A percentile compares a stretch with the other conserved stretches of the same genome.
Evolutionary conservation across 2,113 vertebrate species (phyloP).

Genomic region (Pelecanus crispus): DNA sequence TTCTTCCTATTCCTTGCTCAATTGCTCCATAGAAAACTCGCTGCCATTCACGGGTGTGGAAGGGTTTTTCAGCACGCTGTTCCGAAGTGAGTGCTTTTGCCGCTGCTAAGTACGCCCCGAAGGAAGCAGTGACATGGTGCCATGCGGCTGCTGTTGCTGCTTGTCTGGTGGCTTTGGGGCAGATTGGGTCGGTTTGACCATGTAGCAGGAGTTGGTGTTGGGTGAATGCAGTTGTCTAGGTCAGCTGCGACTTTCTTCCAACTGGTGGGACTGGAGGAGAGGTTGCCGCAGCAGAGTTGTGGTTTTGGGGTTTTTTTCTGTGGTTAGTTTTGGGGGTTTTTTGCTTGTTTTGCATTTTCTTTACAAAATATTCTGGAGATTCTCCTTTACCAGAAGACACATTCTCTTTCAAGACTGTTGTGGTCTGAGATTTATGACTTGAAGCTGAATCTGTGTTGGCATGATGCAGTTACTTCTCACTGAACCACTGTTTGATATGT

Average conservation of each 20-base stretch:
- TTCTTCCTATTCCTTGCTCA: not conserved
- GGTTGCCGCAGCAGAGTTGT: not conserved
- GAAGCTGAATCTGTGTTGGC: not conserved
- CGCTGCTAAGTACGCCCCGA: fast-evolving
- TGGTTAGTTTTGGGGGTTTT: not conserved
- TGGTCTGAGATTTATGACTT: not conserved
- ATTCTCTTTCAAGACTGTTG: not conserved
- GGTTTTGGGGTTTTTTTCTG: not conserved
- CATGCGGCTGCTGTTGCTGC: not conserved
- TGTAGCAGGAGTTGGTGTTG: not conserved
- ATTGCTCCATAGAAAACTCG: too few species aligned
- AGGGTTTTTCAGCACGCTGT: not conserved
- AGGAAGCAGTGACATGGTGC: too few species aligned
- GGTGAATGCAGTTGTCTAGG: not conserved
- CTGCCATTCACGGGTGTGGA: not conserved
- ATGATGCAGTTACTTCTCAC: not conserved
- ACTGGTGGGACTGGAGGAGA: not conserved
- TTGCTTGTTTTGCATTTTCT: not conserved
- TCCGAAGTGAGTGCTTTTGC: not conserved
- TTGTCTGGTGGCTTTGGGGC: not conserved
- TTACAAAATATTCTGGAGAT: not conserved
- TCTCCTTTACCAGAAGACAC: not conserved
- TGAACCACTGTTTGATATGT: not conserved
- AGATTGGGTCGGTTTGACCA: not conserved
- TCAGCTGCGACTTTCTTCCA: not conserved